These are phyloP conservation scores for Cebus imitator DNA, from an alignment of 2,113 vertebrate species.

Conservation along the genomic window DNA sequence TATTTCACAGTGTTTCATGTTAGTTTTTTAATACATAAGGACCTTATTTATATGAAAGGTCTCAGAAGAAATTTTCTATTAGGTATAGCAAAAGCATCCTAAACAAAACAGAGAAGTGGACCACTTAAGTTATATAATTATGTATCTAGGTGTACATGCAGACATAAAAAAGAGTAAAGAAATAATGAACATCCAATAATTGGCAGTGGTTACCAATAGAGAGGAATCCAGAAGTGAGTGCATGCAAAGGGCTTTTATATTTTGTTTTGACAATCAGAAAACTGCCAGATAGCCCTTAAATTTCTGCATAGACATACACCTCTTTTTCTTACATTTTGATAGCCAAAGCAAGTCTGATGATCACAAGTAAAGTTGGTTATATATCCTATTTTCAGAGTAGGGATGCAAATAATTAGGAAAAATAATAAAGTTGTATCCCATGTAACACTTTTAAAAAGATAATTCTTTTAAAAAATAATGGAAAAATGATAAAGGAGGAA, in stretches of 20 bases:
- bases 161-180: background rate
- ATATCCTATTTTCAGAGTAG: background rate
- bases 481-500: background rate
- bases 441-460: background rate
- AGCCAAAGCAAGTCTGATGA: background rate
- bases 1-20: background rate
- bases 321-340: background rate
- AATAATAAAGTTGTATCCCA: background rate
- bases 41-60: background rate
- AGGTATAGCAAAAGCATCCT: background rate
- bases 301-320: background rate
- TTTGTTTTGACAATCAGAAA: background rate
- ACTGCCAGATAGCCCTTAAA: background rate
- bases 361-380: background rate
- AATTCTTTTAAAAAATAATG: background rate
- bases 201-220: background rate
- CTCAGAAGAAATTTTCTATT: background rate
- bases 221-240: background rate
- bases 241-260: background rate
- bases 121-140: background rate
- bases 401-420: background rate
- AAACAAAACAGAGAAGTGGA: background rate
- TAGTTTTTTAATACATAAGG: background rate
- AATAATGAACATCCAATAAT: background rate
- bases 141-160: background rate